Conservation (phyloP, 2,888 invertebrate genomes). For the Pyrochroa serraticornis region DNA sequence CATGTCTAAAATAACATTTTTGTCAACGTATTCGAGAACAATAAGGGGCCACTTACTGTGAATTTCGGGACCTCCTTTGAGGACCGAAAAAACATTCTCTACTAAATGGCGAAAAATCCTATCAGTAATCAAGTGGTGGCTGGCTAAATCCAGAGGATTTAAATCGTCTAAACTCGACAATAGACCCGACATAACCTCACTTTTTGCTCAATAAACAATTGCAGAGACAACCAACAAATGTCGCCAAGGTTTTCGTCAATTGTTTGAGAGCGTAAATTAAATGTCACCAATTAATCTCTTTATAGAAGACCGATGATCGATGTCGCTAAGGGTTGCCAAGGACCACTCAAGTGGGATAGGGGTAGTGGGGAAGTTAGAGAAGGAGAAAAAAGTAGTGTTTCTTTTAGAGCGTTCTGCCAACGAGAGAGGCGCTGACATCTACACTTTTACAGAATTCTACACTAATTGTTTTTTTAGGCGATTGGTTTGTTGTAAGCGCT, state of each 20-base stretch:
- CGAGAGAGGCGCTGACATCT: no score
- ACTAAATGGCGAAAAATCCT: constrained; percentile 42
- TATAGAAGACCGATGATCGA: not conserved
- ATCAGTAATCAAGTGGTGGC: constrained; percentile 37
- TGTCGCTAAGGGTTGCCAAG: not conserved
- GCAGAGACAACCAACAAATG: not conserved
- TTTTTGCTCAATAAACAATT: no score
- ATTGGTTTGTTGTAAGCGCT: no score
- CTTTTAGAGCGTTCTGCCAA: no score
- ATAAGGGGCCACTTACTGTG: constrained; percentile 39
- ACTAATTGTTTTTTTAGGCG: no score
- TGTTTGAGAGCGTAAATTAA: not conserved
- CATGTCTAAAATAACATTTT: constrained; percentile 42
- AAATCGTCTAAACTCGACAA: constrained; percentile 32
- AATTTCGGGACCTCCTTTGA: constrained; percentile 39
- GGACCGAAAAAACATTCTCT: constrained; percentile 45
- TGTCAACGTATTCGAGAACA: not conserved
- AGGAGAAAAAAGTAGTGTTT: no score
- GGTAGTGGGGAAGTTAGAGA: no score
- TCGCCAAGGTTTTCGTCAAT: constrained; percentile 2
- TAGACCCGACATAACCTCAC: constrained; percentile 8
- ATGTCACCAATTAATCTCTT: no score
- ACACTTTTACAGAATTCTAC: no score
- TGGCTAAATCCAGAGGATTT: constrained; percentile 37
- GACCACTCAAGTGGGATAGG: no score